Base-by-base conservation (phyloP, 1,140 invertebrate genomes). In the Ostrea edulis region DNA sequence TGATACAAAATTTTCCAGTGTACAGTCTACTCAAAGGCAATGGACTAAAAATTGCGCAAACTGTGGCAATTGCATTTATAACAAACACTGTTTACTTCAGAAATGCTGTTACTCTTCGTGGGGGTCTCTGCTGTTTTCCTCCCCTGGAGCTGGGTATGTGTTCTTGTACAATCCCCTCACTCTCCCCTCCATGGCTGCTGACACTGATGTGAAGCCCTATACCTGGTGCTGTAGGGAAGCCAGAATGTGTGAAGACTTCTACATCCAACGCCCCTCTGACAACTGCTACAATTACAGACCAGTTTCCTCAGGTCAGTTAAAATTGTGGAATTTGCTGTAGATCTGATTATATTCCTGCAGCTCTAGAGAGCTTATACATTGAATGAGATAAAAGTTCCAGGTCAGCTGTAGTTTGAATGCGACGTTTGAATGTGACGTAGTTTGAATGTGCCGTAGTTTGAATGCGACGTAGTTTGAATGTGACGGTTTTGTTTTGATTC, bases 211-310 rank as follows among this genome's bases (percentile, higher is more conserved):
- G 11, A 29, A 77, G 12, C 68, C 68, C 29, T 77, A 77, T 25
- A 77, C 25, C 68, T 35, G 8, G 68, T 77, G 68, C 68, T 77
- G 68, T 77, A 14, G 14, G 2, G 5, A 35, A 25, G 68, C 68
- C 68, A 25, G 68, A 17, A 77, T 77, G 68, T 77, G 68, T 77
- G 68, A 77, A 14, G 68, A 77, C 9, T 77, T 77, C 25, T 77
- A 29, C 22, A 77, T 77, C 68, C 25, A 77, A 11, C 68, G 68
- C 17, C 68, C 68, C 68, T 77, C 68, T 14, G 68, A 77, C 29
- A 77, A 77, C 68, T 77, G 68, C 25, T 11, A 77, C 68, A 77
- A 77, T 7, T 77, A 77, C 22, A 77, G 22, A 8, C 68, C 68
- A 29, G 68, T 77, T 5, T 77, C 68, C 29, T 25, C 68, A 77